These are phyloP conservation scores for Scelioninae gen. 2 DNA, from an alignment of 2,888 invertebrate genomes.

Conservation along the genomic window DNA sequence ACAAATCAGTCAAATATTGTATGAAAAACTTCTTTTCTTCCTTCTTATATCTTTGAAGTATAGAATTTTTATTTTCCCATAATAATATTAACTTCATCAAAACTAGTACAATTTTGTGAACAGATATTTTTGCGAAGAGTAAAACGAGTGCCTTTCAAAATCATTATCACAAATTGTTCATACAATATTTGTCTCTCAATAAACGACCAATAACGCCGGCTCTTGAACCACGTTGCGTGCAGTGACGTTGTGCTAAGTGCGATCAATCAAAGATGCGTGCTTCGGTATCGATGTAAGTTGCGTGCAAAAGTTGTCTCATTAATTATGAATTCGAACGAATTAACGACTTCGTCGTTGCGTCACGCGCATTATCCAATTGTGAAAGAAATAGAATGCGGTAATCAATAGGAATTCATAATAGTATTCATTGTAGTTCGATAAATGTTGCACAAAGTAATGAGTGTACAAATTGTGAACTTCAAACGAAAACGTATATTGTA, in stretches of 20 bases:
- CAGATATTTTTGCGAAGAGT: no score
- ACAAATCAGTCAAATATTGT: conserved; percentile 11
- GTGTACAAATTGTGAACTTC: background rate
- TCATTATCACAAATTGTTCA: conserved; percentile 33
- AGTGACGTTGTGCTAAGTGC: conserved; percentile 60
- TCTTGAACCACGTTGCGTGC: conserved; percentile 55
- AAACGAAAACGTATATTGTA: conserved; percentile 2
- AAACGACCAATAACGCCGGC: conserved; percentile 48
- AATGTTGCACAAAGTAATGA: conserved; percentile 11
- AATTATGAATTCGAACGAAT: conserved; percentile 54
- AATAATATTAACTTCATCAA: background rate
- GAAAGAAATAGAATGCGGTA: conserved; percentile 12
- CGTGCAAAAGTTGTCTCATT: conserved; percentile 57
- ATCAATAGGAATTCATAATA: conserved; percentile 27
- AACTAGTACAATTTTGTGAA: no score
- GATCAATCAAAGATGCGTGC: conserved; percentile 61
- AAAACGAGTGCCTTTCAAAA: no score
- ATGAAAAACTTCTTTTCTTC: conserved; percentile 4
- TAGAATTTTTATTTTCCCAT: background rate
- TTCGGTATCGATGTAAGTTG: conserved; percentile 60
- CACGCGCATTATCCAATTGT: conserved; percentile 24
- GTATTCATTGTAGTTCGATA: conserved; percentile 6
- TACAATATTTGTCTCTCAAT: conserved; percentile 29
- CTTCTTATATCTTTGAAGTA: background rate
- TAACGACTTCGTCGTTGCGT: conserved; percentile 50